phyloP scores from a whole-genome alignment of 2,888 invertebrate genomes.

The Dasysyrphus tricinctus region DNA sequence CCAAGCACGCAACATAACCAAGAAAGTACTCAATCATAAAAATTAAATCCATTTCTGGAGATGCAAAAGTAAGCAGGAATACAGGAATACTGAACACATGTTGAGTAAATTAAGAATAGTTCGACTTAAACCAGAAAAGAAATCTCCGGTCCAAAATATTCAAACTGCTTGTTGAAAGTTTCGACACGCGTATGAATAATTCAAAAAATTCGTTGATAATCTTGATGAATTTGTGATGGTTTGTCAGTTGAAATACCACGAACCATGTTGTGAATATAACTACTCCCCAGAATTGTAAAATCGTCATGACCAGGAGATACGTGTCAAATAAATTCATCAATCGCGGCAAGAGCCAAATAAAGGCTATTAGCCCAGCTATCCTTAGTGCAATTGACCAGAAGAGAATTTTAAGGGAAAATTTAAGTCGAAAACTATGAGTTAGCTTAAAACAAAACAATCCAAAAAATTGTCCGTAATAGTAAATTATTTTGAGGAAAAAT shows the following conservation, averaged over 20 bases:
- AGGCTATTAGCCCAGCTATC: background rate
- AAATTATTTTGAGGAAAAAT: background rate
- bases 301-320: fast-evolving
- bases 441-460: slow-evolving; percentile 10
- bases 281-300: background rate
- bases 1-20: background rate
- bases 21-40: background rate
- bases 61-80: background rate
- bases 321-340: background rate
- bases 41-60: background rate
- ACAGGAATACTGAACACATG: background rate
- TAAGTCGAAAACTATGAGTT: background rate
- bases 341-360: background rate
- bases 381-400: slow-evolving; percentile 1
- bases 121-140: background rate
- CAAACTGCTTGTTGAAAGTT: background rate
- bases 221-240: background rate
- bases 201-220: background rate
- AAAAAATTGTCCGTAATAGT: slow-evolving; percentile 1
- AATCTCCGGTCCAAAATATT: background rate
- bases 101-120: background rate
- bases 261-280: background rate
- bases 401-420: background rate
- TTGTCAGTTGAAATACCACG: background rate
- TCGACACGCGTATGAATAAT: background rate